Evolutionary conservation across 2,797 vertebrate species (phyloP).

Genomic region (Gephyroberyx darwinii): DNA sequence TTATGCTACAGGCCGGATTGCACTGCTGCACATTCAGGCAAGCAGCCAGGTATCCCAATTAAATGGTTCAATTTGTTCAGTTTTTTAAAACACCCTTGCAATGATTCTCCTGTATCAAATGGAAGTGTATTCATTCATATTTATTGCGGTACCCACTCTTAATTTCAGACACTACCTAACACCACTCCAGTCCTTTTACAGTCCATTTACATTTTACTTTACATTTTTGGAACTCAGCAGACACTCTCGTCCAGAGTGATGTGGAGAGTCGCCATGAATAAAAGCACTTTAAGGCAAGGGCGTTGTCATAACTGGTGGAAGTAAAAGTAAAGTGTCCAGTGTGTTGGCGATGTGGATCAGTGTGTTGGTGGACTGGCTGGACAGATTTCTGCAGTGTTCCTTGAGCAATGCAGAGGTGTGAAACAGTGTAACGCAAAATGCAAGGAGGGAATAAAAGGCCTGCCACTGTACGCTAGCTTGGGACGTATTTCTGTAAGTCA

Average conservation of each 20-base stretch:
- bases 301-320: neutral
- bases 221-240: neutral
- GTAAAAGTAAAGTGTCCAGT: neutral
- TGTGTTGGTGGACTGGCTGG: neutral
- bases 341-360: neutral
- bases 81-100: too few species aligned
- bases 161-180: neutral
- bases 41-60: slow-evolving; percentile 3
- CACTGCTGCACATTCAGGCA: slow-evolving; percentile 26
- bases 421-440: neutral
- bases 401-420: neutral
- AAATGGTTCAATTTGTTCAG: too few species aligned
- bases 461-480: neutral
- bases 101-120: neutral
- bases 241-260: neutral
- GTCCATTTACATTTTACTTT: neutral
- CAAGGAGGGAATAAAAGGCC: too few species aligned
- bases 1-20: slow-evolving; percentile 9
- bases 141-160: neutral
- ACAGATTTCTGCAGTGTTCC: neutral
- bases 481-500: neutral
- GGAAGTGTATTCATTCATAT: neutral
- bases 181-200: neutral
- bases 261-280: neutral
- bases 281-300: slow-evolving; percentile 1